phyloP scores from a whole-genome alignment of 64 coral and sea anemone genomes.

The Montipora capricornis region DNA sequence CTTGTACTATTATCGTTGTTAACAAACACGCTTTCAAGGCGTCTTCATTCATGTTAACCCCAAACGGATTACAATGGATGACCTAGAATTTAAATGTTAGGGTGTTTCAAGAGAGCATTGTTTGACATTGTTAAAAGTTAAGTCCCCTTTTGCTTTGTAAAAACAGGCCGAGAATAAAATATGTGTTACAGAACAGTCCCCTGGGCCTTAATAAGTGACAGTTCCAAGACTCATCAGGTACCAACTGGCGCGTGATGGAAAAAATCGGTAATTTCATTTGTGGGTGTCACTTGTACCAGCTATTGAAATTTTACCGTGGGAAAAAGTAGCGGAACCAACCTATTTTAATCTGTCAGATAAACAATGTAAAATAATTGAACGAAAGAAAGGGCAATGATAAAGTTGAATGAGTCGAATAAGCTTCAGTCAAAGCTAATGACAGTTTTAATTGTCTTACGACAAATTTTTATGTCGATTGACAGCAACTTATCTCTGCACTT shows the following conservation, averaged over 20 bases:
- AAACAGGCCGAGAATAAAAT: background rate
- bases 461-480: background rate
- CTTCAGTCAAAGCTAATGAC: background rate
- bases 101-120: background rate
- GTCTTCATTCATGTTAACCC: background rate
- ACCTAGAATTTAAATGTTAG: background rate
- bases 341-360: background rate
- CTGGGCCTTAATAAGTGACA: background rate
- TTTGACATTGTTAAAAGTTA: slow-evolving; percentile 3
- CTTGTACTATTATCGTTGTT: slow-evolving; percentile 13
- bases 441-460: slow-evolving; percentile 1
- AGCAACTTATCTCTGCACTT: background rate
- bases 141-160: background rate
- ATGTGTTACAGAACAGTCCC: background rate
- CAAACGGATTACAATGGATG: background rate
- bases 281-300: background rate
- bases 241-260: background rate
- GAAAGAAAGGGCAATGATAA: background rate
- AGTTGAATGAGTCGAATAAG: background rate
- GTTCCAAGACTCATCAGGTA: background rate
- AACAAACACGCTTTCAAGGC: slow-evolving; percentile 11
- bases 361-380: slow-evolving; percentile 5
- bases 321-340: background rate
- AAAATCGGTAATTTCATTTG: background rate
- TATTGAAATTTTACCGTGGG: slow-evolving; percentile 61